Conservation (phyloP, 2,797 vertebrate species). For the Siniperca scherzeri region DNA sequence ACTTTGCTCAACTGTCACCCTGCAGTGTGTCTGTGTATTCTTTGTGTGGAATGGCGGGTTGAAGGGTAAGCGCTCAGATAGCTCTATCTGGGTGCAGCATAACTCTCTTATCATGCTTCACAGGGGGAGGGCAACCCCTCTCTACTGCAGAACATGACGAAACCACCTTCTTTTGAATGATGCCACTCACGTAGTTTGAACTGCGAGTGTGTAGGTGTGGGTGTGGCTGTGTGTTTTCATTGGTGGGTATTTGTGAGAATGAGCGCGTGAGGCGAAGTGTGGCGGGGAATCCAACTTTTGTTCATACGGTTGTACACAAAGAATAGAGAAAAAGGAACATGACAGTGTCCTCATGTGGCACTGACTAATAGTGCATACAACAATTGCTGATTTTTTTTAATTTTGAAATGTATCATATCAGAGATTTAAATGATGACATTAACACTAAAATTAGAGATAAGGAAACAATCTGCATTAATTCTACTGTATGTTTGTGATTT, state of each 20-base stretch:
- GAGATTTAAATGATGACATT: not conserved
- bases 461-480: not conserved
- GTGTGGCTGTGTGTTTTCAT: constrained; percentile 6
- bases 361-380: not conserved
- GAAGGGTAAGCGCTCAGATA: constrained; percentile 83
- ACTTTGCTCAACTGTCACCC: constrained; percentile 60
- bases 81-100: constrained; percentile 85
- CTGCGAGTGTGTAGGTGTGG: not conserved
- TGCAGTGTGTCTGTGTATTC: constrained; percentile 60
- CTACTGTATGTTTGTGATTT: not conserved
- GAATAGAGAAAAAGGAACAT: not conserved
- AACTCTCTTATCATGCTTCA: constrained; percentile 81
- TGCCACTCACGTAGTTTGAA: constrained; percentile 45
- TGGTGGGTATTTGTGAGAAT: not conserved
- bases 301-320: not conserved
- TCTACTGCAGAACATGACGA: constrained; percentile 50
- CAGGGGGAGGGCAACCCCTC: constrained; percentile 73
- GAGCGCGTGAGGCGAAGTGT: not conserved
- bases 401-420: not conserved
- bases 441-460: not conserved
- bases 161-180: constrained; percentile 64
- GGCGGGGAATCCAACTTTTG: constrained; percentile 26
- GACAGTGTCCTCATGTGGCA: not conserved
- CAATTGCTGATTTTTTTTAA: not conserved
- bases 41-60: constrained; percentile 78